phyloP scores from a whole-genome alignment of 2,797 vertebrate genomes.

The Clangula hyemalis region DNA sequence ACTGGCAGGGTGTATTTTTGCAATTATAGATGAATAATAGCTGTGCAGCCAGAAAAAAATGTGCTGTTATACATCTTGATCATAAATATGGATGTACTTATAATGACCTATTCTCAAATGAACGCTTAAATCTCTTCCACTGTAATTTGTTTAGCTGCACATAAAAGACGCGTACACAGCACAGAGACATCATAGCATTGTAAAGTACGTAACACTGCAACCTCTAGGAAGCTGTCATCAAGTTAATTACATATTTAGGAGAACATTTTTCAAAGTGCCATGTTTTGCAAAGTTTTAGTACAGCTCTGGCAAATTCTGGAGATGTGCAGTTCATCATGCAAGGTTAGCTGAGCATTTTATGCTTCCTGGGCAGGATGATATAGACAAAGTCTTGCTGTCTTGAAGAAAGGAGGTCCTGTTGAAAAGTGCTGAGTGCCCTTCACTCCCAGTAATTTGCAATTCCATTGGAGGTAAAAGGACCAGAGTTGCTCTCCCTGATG shows the following conservation, averaged over 20 bases:
- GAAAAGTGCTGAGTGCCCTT: not conserved
- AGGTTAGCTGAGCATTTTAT: not conserved
- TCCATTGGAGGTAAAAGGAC: not conserved
- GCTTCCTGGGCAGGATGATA: not conserved
- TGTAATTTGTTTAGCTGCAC: slow-evolving; percentile 16
- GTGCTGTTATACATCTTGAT: slow-evolving; percentile 15
- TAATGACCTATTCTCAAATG: slow-evolving; percentile 31
- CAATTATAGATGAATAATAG: slow-evolving; percentile 23
- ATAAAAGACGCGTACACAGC: not conserved
- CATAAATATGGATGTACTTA: slow-evolving; percentile 50
- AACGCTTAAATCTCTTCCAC: slow-evolving; percentile 20
- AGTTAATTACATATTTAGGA: slow-evolving; percentile 23
- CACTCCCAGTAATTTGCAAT: not conserved
- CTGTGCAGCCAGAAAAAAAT: not conserved
- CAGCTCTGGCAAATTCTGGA: not conserved
- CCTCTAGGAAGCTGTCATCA: slow-evolving; percentile 42
- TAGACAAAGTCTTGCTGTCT: not conserved
- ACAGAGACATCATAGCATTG: not conserved
- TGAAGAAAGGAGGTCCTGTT: not conserved
- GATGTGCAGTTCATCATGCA: not conserved
- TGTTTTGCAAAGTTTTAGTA: not conserved
- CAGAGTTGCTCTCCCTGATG: not conserved
- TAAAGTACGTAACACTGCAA: not conserved
- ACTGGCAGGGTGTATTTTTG: slow-evolving; percentile 17
- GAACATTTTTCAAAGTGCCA: slow-evolving; percentile 19